These are phyloP conservation scores for Vannuccia rotundouncinata DNA, from an alignment of 2,888 invertebrate genomes.

Conservation along the genomic window DNA sequence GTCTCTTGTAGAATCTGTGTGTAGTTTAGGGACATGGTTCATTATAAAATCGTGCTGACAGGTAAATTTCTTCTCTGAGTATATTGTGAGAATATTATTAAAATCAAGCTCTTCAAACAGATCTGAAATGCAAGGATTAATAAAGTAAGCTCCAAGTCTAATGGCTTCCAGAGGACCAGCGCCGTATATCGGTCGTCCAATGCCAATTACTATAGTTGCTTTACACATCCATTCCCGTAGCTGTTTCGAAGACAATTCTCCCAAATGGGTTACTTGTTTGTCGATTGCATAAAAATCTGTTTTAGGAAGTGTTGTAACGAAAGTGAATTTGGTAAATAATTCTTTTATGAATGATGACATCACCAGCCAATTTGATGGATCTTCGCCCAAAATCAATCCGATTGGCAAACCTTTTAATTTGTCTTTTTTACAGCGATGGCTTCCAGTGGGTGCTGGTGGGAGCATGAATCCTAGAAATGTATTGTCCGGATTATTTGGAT, in stretches of 20 bases:
- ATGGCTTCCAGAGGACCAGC: not conserved
- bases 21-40: not conserved
- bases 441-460: not conserved
- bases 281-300: too few species aligned
- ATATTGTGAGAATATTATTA: not conserved
- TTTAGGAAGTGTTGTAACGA: not conserved
- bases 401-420: not conserved
- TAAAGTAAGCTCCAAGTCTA: not conserved
- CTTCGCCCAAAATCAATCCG: not conserved
- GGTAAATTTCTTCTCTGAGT: not conserved
- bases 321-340: not conserved
- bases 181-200: not conserved
- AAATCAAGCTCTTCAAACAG: not conserved
- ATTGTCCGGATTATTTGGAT: not conserved
- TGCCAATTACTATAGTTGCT: not conserved
- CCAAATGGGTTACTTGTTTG: not conserved
- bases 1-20: not conserved
- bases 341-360: not conserved
- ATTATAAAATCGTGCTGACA: not conserved
- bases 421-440: not conserved
- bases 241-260: not conserved
- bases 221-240: not conserved
- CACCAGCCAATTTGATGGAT: not conserved
- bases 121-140: not conserved
- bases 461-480: not conserved